These are phyloP conservation scores for Ips typographus DNA, from an alignment of 1,140 invertebrate species.

Conservation along the genomic window DNA sequence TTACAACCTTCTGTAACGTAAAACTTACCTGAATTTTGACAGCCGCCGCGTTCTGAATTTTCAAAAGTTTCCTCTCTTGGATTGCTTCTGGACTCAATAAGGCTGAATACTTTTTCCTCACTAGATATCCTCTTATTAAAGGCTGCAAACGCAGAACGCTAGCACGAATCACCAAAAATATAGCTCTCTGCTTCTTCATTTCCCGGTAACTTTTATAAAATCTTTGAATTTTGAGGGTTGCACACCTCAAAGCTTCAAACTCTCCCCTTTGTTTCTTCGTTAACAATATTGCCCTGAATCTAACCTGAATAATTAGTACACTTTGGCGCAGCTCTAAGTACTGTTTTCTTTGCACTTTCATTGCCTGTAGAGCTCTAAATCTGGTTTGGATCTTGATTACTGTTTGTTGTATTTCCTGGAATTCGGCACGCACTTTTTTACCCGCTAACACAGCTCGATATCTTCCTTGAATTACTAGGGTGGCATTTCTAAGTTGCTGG, in stretches of 20 bases:
- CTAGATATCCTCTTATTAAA: conserved; percentile 55
- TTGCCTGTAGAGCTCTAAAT: conserved; percentile 38
- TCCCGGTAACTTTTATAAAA: conserved; percentile 37
- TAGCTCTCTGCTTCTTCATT: conserved; percentile 39
- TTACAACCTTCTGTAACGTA: neutral
- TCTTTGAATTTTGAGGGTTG: conserved; percentile 43
- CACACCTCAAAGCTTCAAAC: conserved; percentile 43
- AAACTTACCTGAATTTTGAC: conserved; percentile 61
- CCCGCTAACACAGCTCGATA: conserved; percentile 37
- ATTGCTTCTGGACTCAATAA: conserved; percentile 52
- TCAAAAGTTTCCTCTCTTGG: conserved; percentile 52
- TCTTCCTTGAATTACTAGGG: conserved; percentile 45
- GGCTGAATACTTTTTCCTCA: conserved; percentile 48
- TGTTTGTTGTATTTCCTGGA: conserved; percentile 19
- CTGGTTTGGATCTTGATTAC: conserved; percentile 44
- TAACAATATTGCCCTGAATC: too few species aligned
- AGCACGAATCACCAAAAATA: conserved; percentile 41
- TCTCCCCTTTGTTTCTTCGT: conserved; percentile 37
- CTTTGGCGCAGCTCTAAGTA: too few species aligned
- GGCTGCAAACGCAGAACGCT: conserved; percentile 49
- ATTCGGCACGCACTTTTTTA: neutral
- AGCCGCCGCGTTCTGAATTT: conserved; percentile 53
- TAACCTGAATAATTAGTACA: too few species aligned
- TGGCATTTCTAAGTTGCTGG: conserved; percentile 26
- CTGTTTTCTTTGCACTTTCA: too few species aligned